phyloP scores from a whole-genome alignment of 2,888 invertebrate genomes.

The Odontomyia ornata region DNA sequence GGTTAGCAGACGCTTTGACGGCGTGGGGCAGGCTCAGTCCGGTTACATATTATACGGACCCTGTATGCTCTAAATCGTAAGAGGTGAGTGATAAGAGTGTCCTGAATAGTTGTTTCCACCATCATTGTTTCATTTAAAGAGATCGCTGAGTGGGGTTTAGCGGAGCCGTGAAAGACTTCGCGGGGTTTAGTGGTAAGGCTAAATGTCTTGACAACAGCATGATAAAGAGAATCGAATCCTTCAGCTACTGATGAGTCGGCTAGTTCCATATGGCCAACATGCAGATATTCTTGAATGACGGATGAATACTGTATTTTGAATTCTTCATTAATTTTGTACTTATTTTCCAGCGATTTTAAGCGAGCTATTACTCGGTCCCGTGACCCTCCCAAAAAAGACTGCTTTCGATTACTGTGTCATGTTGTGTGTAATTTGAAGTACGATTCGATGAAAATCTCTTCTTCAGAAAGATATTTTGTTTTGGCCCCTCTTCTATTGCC shows the following conservation, averaged over 20 bases:
- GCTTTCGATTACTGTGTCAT: neutral
- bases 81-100: too few species aligned
- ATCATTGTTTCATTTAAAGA: conserved; percentile 52
- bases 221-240: conserved; percentile 32
- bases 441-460: conserved; percentile 22
- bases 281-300: neutral
- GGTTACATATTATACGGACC: too few species aligned
- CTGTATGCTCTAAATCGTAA: conserved; percentile 15
- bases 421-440: neutral
- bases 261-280: neutral
- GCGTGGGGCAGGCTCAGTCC: too few species aligned
- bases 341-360: neutral
- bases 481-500: neutral
- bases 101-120: conserved; percentile 52
- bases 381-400: neutral
- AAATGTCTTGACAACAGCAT: conserved; percentile 7
- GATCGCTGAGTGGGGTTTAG: conserved; percentile 41
- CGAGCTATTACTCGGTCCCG: neutral
- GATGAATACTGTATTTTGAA: neutral
- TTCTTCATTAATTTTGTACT: neutral
- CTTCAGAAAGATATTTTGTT: neutral
- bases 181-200: conserved; percentile 17
- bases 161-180: conserved; percentile 41
- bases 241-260: neutral
- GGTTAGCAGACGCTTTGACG: too few species aligned